Base-by-base conservation (phyloP, 1,140 invertebrate genomes). In the Bombus turneri region DNA sequence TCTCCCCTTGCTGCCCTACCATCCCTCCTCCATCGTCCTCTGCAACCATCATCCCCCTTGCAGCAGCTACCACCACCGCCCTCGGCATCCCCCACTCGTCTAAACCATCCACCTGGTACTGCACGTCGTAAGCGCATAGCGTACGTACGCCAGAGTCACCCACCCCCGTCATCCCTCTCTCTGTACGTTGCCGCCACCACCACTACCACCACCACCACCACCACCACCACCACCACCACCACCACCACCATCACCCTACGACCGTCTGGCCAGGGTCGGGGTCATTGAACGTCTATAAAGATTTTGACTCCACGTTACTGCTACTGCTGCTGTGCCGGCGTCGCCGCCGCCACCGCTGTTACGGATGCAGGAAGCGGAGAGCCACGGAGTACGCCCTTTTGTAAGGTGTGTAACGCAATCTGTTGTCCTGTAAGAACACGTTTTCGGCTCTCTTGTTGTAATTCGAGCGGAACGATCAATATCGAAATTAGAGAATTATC, bases 271-370 rank as follows among this genome's bases (percentile, higher is more conserved):
- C 94, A 95, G 95, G 94, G 93, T 95, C 94, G 95, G 94, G 94
- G 94, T 95, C 95, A 93, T 95, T 95, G 95, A 95, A 95, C 94
- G 95, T 95, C 94, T 94, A 95, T 95, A 95, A 95, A 95, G 95
- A 95, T 95, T 95, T 95, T 93, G 93, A 94, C 94, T 94, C 93
- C 87, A 91, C 94, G 84, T 82, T 93, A 90, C 93, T 90, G 91
- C 92, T 90, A 90, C 80, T 71, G 68, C 83, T 74, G 75, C 81
- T 62, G 79, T 64, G 53, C 83, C 68, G 75, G 81, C 59, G 79
- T 85, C 87, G 88, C 87, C 78, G 86, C 87, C 34, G 28, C 76
- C 69, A 73, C 78, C 81, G 76, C 77, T 59, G 68, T 69, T 86
- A 83, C 86, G 69, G 82, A 87, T 90, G 76, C 89, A 90, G 88